These are phyloP conservation scores for Drosophila trichaetosa DNA, from an alignment of 2,888 invertebrate species.

Conservation along the genomic window DNA sequence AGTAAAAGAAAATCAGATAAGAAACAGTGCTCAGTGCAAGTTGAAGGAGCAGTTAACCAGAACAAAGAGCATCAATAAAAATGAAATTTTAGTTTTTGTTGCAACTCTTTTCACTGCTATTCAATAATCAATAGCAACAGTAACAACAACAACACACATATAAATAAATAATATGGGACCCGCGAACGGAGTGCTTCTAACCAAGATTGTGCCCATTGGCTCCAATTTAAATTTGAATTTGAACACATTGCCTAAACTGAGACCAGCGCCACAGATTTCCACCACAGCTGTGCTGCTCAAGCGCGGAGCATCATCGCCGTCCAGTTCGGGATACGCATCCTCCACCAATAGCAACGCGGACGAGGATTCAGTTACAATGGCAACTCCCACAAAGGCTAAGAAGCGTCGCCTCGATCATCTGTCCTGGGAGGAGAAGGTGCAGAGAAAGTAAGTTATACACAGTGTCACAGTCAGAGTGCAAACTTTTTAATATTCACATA, in stretches of 20 bases:
- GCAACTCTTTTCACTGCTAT: conserved; percentile 5
- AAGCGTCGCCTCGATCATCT: conserved; percentile 93
- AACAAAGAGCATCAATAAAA: conserved; percentile 27
- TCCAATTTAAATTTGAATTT: conserved; percentile 70
- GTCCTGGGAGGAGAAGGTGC: conserved; percentile 94
- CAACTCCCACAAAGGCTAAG: conserved; percentile 82
- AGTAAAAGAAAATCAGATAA: conserved; percentile 60
- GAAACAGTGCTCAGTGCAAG: conserved; percentile 43
- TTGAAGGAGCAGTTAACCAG: conserved; percentile 10
- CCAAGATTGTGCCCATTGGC: conserved; percentile 82
- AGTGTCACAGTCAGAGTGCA: conserved; percentile 82
- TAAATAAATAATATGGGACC: conserved; percentile 62
- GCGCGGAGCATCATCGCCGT: conserved; percentile 44
- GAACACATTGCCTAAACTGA: conserved; percentile 72
- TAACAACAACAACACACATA: conserved; percentile 2
- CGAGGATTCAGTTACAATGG: conserved; percentile 52
- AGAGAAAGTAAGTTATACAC: conserved; percentile 90
- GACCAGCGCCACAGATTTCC: conserved; percentile 53
- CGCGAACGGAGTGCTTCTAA: conserved; percentile 78
- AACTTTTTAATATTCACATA: not conserved
- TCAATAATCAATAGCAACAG: conserved; percentile 18
- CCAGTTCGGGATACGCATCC: conserved; percentile 65
- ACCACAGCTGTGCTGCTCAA: conserved; percentile 53
- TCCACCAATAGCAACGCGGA: conserved; percentile 61
- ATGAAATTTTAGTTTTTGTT: conserved; percentile 50